Evolutionary conservation across 2,113 vertebrate genomes (phyloP), one percentile per base, ranked within the genome.

Genomic region (Pangasianodon hypophthalmus): DNA sequence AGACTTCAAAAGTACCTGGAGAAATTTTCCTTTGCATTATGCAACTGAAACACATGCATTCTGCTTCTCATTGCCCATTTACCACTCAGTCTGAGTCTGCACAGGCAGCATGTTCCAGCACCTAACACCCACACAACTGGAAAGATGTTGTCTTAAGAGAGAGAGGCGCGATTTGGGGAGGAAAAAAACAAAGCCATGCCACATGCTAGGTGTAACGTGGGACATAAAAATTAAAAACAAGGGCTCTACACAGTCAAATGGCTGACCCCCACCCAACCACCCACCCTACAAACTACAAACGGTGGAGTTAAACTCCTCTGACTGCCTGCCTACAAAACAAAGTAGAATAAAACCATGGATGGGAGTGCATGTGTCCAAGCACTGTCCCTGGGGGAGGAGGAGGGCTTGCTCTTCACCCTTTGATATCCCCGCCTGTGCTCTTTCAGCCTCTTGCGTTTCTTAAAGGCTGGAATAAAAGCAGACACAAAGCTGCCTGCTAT

Each of bases 401-500:
- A 90, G 93, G 95, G 92, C 90, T 94, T 88, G 91, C 92, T 93
- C 94, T 73, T 79, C 95, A 95, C 94, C 94, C 96, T 96, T 96
- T 96, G 96, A 96, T 96, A 96, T 96, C 94, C 92, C 92, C 94
- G 94, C 94, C 94, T 96, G 95, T 92, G 93, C 94, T 95, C 95
- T 95, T 96, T 96, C 95, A 96, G 95, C 92, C 91, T 92, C 94
- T 92, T 91, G 93, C 92, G 95, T 95, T 95, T 96, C 94, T 94
- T 95, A 94, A 94, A 94, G 93, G 93, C 93, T 87, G 90, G 93
- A 95, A 96, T 96, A 95, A 96, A 96, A 94, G 96, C 95, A 96
- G 95, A 96, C 96, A 96, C 96, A 96, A 96, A 96, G 96, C 96
- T 96, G 96, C 96, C 96, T 96, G 94, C 95, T 96, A 95, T 94